Evolutionary conservation across 2,797 vertebrate genomes (phyloP).

Genomic region (Malacoctenus gilli): DNA sequence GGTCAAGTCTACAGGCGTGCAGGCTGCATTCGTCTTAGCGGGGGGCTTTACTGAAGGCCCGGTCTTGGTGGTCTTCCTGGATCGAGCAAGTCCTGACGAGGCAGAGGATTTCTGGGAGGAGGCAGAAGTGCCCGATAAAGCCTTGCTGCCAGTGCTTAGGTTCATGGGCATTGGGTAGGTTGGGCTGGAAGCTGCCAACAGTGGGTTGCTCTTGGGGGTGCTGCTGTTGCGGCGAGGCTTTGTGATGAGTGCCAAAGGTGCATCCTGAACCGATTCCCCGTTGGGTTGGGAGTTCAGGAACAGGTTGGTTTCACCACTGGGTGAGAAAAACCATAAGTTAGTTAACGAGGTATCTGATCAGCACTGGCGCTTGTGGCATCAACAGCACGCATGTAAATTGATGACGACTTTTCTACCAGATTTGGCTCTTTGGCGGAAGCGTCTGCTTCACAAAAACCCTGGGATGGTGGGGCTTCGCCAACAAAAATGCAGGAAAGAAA

Average conservation of each 20-base stretch:
- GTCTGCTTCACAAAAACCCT: conserved; percentile 86
- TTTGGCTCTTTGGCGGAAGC: conserved; percentile 85
- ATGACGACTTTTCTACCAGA: conserved; percentile 82
- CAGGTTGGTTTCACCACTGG: conserved; percentile 85
- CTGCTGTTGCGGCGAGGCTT: conserved; percentile 84
- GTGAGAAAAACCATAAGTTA: conserved; percentile 48
- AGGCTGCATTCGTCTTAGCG: conserved; percentile 73
- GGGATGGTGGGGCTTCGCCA: conserved; percentile 69
- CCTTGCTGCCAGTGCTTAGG: conserved; percentile 84
- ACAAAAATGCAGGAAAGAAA: conserved; percentile 34
- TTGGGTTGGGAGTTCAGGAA: conserved; percentile 87
- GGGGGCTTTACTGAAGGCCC: conserved; percentile 69
- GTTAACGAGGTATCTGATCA: conserved; percentile 69
- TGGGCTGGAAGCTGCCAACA: conserved; percentile 73
- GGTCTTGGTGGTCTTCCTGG: conserved; percentile 78
- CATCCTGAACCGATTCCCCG: conserved; percentile 90
- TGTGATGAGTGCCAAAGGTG: conserved; percentile 91
- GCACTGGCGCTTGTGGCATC: conserved; percentile 78
- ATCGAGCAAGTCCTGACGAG: conserved; percentile 75
- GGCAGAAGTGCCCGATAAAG: conserved; percentile 70
- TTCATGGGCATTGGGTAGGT: conserved; percentile 84
- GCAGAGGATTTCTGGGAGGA: conserved; percentile 68
- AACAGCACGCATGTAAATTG: conserved; percentile 73
- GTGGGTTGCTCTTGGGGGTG: conserved; percentile 76
- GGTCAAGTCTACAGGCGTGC: conserved; percentile 81